These are phyloP conservation scores for Syngnathus rostellatus DNA, from an alignment of 2,797 vertebrate species.

Conservation along the genomic window DNA sequence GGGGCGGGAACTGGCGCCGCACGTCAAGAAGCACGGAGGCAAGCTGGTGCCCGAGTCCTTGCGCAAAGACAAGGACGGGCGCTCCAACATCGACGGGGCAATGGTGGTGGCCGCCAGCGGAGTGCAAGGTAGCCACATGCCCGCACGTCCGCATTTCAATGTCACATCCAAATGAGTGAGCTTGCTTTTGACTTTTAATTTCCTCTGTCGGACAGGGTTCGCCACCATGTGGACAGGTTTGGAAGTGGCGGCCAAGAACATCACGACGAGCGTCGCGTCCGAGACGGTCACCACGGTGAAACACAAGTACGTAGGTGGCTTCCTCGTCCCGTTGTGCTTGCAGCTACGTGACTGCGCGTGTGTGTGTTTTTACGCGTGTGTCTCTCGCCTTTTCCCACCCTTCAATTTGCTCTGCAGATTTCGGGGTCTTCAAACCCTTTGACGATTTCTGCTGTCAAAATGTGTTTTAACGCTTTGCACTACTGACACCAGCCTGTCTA, in stretches of 20 bases:
- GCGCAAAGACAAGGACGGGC: slow-evolving; percentile 90
- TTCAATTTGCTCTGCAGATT: slow-evolving; percentile 72
- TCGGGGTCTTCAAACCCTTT: slow-evolving; percentile 70
- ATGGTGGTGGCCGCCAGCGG: slow-evolving; percentile 95
- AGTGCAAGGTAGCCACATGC: slow-evolving; percentile 79
- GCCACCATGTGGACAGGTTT: slow-evolving; percentile 94
- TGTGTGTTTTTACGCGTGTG: slow-evolving; percentile 1
- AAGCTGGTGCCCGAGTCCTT: slow-evolving; percentile 94
- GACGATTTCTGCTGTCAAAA: slow-evolving; percentile 36
- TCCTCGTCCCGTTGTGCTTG: no score
- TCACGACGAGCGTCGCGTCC: slow-evolving; percentile 82
- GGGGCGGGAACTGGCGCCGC: slow-evolving; percentile 87
- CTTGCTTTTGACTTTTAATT: not conserved
- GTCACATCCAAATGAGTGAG: no score
- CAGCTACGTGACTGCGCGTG: not conserved
- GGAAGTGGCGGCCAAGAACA: slow-evolving; percentile 88
- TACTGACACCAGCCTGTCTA: slow-evolving; percentile 13
- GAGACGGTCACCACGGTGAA: slow-evolving; percentile 94
- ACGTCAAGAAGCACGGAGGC: slow-evolving; percentile 90
- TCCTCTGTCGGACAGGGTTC: slow-evolving; percentile 71
- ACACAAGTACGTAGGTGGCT: slow-evolving; percentile 84
- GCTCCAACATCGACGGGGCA: slow-evolving; percentile 87
- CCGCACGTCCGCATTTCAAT: not conserved
- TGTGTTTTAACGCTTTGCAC: slow-evolving; percentile 8
- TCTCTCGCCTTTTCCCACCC: slow-evolving; percentile 35